A percentile compares a stretch with the other conserved stretches of the same genome.
phyloP scores from a whole-genome alignment of 1,140 invertebrate genomes.

The Drosophila jambulina region DNA sequence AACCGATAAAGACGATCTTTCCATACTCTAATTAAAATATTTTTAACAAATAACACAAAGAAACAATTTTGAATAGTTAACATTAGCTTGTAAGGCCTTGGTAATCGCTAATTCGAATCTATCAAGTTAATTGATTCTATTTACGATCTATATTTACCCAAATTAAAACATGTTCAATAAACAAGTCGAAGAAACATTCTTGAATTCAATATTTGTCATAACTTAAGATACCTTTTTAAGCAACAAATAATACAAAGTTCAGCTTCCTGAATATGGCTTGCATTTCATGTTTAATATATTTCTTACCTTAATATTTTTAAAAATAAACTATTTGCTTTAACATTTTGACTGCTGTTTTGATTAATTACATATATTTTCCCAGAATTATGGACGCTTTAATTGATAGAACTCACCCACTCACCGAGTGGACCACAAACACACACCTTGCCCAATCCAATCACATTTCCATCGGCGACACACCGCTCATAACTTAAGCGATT shows the following conservation, averaged over 20 bases:
- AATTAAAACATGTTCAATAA: neutral
- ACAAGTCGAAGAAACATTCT: neutral
- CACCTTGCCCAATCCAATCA: slow-evolving; percentile 28
- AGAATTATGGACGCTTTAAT: slow-evolving; percentile 1
- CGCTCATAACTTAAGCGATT: slow-evolving; percentile 56
- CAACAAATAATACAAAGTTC: neutral
- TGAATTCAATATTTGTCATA: no score
- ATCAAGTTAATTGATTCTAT: no score
- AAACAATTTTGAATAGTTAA: neutral
- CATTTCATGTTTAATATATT: neutral
- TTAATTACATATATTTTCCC: neutral
- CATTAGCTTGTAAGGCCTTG: no score
- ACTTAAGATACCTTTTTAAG: no score
- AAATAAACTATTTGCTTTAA: neutral
- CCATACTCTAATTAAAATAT: neutral
- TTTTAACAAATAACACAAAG: neutral
- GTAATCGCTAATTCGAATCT: no score
- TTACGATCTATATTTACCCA: neutral
- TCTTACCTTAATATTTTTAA: neutral
- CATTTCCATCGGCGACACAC: slow-evolving; percentile 32
- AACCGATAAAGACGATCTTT: neutral
- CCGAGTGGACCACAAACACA: slow-evolving; percentile 28
- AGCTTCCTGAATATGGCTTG: neutral
- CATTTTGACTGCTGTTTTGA: neutral
- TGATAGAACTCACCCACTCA: slow-evolving; percentile 21